Evolutionary conservation across 1,140 invertebrate genomes (phyloP).

Genomic region (Ceratitis capitata): DNA sequence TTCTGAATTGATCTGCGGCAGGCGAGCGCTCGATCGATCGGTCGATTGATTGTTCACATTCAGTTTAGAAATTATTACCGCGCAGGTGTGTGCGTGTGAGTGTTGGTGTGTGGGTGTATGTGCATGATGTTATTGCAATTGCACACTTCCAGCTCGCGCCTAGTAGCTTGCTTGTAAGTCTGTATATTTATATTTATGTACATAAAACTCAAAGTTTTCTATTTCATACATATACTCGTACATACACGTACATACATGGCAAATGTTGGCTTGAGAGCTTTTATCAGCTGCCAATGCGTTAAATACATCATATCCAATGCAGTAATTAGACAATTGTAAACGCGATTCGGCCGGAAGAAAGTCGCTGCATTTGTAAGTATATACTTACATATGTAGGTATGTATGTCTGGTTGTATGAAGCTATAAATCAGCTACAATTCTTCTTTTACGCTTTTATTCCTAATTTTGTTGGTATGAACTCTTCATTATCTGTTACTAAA

Average conservation of each 20-base stretch:
- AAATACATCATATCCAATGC: constrained; percentile 1
- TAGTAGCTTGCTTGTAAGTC: not conserved
- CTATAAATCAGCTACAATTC: no score
- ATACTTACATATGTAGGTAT: no score
- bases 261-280: not conserved
- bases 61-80: no score
- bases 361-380: no score
- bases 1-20: not conserved
- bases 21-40: not conserved
- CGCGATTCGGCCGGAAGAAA: not conserved
- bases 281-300: not conserved
- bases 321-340: constrained; percentile 2
- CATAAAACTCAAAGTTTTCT: no score
- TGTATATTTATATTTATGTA: no score
- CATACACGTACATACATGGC: not conserved
- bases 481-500: not conserved
- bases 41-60: not conserved
- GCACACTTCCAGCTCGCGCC: not conserved
- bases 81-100: not conserved
- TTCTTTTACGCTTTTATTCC: not conserved
- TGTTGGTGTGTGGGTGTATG: not conserved
- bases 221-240: no score
- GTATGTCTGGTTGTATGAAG: no score
- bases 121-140: not conserved
- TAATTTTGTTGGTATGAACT: not conserved